Conservation (phyloP, 2,888 invertebrate genomes). For the Agrilus biguttatus region DNA sequence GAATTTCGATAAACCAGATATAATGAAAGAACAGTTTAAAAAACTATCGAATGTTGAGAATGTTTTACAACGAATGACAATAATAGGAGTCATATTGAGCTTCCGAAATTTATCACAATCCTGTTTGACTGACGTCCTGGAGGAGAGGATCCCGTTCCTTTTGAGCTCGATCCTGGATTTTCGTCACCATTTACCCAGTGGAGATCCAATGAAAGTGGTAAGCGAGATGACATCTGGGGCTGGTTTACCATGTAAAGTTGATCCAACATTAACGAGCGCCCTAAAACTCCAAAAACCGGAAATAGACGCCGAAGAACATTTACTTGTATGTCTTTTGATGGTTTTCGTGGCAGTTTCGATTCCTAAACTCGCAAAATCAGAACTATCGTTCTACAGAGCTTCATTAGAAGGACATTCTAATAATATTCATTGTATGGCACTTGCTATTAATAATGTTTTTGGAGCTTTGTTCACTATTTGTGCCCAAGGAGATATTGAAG, state of each 20-base stretch:
- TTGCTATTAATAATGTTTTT: conserved; percentile 90
- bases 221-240: conserved; percentile 97
- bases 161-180: conserved; percentile 91
- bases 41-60: conserved; percentile 84
- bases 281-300: conserved; percentile 80
- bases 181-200: conserved; percentile 79
- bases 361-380: conserved; percentile 83
- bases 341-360: conserved; percentile 97
- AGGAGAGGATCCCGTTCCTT: conserved; percentile 89
- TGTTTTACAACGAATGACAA: conserved; percentile 91
- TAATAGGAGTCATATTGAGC: conserved; percentile 92
- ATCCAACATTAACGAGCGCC: conserved; percentile 85
- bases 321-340: conserved; percentile 89
- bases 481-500: conserved; percentile 91
- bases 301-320: conserved; percentile 82
- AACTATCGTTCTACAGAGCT: conserved; percentile 77
- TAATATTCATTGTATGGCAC: conserved; percentile 96
- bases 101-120: conserved; percentile 91
- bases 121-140: conserved; percentile 83
- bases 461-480: conserved; percentile 94
- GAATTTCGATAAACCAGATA: conserved; percentile 96
- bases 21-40: conserved; percentile 93
- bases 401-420: conserved; percentile 91
- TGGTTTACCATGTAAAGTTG: conserved; percentile 85
- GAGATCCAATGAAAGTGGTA: conserved; percentile 80